phyloP scores from a whole-genome alignment of 2,797 vertebrate species.

The Pampus argenteus region DNA sequence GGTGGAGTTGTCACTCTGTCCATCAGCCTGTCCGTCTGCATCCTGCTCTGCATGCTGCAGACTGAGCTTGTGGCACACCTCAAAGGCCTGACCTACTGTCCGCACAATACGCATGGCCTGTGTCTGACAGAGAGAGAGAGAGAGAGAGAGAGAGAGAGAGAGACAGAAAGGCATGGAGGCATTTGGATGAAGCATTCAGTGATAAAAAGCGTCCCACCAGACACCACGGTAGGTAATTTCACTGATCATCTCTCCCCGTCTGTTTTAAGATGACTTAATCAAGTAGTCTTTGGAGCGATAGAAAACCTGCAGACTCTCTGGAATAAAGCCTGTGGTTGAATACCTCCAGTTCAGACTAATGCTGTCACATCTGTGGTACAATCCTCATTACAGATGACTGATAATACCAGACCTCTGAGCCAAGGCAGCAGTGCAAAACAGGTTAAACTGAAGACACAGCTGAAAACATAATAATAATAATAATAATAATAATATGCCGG shows the following conservation, averaged over 20 bases:
- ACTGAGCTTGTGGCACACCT: conserved; percentile 92
- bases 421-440: conserved; percentile 5
- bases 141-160: not conserved
- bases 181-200: not conserved
- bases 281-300: not conserved
- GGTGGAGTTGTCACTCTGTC: conserved; percentile 83
- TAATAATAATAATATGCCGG: too few species aligned
- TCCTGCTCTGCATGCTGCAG: conserved; percentile 88
- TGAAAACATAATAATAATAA: too few species aligned
- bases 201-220: too few species aligned
- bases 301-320: conserved; percentile 1
- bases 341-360: not conserved
- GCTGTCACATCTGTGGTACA: conserved; percentile 16
- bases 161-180: not conserved
- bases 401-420: conserved; percentile 8
- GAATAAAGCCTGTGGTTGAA: not conserved
- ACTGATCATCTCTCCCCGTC: not conserved
- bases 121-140: conserved; percentile 72
- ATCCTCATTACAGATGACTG: conserved; percentile 24
- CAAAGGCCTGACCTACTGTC: conserved; percentile 90
- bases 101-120: conserved; percentile 91
- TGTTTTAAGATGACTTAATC: not conserved
- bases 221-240: not conserved
- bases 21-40: conserved; percentile 84
- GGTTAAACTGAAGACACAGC: conserved; percentile 10